Conservation (phyloP, 2,888 invertebrate genomes). For the Calameuta idolon region DNA sequence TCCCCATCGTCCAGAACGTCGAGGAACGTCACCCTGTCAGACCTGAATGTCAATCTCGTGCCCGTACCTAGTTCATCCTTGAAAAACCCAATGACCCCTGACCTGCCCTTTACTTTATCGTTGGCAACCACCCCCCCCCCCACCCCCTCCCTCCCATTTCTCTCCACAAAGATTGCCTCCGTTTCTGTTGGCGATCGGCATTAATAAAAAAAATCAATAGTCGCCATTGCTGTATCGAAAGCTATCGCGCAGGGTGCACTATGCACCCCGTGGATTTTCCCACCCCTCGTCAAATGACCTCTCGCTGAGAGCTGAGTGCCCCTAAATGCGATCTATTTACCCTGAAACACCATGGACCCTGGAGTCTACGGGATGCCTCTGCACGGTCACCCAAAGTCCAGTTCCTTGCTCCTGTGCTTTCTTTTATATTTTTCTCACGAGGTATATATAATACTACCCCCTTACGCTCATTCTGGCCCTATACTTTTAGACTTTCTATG, state of each 20-base stretch:
- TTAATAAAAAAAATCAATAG: conserved; percentile 52
- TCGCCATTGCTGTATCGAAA: conserved; percentile 23
- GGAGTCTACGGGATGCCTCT: conserved; percentile 32
- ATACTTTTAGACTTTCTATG: conserved; percentile 13
- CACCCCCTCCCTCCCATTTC: no score
- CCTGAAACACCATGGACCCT: conserved; percentile 33
- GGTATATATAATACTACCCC: not conserved
- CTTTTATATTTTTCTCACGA: not conserved
- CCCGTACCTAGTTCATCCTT: not conserved
- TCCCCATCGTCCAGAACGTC: conserved; percentile 19
- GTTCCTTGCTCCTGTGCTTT: not conserved
- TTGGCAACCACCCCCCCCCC: not conserved
- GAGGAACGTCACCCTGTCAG: not conserved
- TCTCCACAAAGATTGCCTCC: not conserved
- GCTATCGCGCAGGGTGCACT: conserved; percentile 32
- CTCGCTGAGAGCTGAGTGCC: conserved; percentile 60
- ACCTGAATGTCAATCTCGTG: not conserved
- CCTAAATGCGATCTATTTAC: conserved; percentile 57
- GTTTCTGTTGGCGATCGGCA: conserved; percentile 29
- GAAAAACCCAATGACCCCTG: not conserved
- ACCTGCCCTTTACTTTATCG: not conserved
- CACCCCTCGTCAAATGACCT: conserved; percentile 49
- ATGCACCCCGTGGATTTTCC: conserved; percentile 54
- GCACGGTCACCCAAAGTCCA: not conserved
- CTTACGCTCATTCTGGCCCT: not conserved